Evolutionary conservation across 2,113 vertebrate genomes (phyloP).

Genomic region (Thomomys bottae): DNA sequence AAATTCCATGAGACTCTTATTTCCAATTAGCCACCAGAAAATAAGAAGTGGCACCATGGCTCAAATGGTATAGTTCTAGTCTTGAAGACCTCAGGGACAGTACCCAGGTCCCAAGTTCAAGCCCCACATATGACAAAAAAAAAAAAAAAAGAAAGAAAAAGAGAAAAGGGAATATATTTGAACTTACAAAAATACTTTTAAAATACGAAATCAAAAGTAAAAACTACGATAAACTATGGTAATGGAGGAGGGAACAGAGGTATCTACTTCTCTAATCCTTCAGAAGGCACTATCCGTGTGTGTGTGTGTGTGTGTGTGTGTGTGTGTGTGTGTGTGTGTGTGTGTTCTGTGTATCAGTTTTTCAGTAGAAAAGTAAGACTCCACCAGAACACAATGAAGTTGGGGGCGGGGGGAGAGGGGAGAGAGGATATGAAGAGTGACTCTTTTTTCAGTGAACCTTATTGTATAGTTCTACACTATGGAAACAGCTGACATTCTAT

Average conservation of each 20-base stretch:
- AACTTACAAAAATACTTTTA: background rate
- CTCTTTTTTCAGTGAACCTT: background rate
- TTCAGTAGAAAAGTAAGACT: background rate
- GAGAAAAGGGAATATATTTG: conserved; percentile 9
- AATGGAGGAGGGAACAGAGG: background rate
- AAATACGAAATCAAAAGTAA: background rate
- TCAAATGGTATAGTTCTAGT: too few species aligned
- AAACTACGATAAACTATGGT: conserved; percentile 48
- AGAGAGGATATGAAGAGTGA: background rate
- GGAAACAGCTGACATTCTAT: background rate
- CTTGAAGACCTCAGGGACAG: too few species aligned
- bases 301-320: background rate
- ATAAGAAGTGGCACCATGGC: too few species aligned
- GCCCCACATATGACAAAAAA: too few species aligned
- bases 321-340: background rate
- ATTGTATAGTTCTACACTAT: background rate
- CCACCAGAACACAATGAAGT: conserved; percentile 16
- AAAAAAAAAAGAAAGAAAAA: too few species aligned
- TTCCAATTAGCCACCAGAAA: too few species aligned
- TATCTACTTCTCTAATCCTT: conserved; percentile 39
- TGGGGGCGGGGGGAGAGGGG: too few species aligned
- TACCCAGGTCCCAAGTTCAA: too few species aligned
- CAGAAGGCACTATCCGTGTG: conserved; percentile 37
- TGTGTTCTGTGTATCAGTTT: too few species aligned
- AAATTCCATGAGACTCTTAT: too few species aligned